Percentiles rank a stretch among this genome's conserved stretches.
These are phyloP conservation scores for Drosophila trapezifrons DNA, from an alignment of 1,140 invertebrate genomes.

Conservation along the genomic window DNA sequence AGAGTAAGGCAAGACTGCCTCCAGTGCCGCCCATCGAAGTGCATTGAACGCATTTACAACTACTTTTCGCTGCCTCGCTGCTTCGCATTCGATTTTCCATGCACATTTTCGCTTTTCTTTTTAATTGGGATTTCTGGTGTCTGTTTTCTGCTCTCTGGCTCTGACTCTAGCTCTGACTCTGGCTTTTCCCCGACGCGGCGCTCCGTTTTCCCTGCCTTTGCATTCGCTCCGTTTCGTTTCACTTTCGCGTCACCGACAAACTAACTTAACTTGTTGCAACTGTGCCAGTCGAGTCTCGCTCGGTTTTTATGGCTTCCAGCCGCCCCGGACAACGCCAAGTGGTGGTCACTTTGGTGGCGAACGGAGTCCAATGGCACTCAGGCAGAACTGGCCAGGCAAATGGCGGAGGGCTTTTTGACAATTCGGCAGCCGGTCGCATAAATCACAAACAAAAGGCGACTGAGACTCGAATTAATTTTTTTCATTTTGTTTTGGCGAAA, in stretches of 20 bases:
- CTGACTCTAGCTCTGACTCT: constrained; percentile 5
- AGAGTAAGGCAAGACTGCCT: constrained; percentile 37
- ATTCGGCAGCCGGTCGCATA: constrained; percentile 50
- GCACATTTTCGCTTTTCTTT: constrained; percentile 71
- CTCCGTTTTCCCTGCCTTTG: constrained; percentile 35
- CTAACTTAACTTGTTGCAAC: constrained; percentile 64
- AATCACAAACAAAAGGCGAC: constrained; percentile 57
- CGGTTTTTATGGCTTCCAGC: constrained; percentile 65
- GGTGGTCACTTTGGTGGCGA: constrained; percentile 25
- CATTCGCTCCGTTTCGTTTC: constrained; percentile 54
- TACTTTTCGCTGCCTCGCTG: constrained; percentile 36
- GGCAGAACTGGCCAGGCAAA: constrained; percentile 59
- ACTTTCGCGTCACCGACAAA: constrained; percentile 55
- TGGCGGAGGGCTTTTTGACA: constrained; percentile 50
- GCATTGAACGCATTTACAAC: constrained; percentile 75
- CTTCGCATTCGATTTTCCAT: constrained; percentile 51
- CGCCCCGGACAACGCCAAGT: constrained; percentile 16
- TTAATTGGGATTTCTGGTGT: constrained; percentile 71
- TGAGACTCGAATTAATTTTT: constrained; percentile 39
- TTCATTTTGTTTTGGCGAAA: constrained; percentile 47
- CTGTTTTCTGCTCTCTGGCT: constrained; percentile 13
- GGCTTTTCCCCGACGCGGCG: constrained; percentile 50
- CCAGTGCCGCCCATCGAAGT: constrained; percentile 53
- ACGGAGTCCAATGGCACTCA: constrained; percentile 18
- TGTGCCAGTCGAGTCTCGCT: constrained; percentile 61